Conservation (phyloP, 2,113 vertebrate species). For the Trichechus manatus region DNA sequence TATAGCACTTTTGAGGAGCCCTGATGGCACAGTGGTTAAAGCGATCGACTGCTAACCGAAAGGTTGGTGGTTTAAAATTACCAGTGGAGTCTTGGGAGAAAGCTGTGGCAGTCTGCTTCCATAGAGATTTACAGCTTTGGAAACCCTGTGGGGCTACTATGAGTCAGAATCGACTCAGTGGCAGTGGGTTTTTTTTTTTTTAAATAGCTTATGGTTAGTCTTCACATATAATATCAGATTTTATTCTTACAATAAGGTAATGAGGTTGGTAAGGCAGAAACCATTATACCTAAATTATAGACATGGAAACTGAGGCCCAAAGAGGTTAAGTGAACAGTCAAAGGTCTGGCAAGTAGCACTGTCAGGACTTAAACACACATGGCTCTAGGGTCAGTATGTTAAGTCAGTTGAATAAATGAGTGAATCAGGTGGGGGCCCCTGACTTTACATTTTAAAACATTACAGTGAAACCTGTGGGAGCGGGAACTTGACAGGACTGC, state of each 20-base stretch:
- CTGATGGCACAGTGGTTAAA: too few relatives aligned
- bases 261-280: not conserved
- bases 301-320: not conserved
- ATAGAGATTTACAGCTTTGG: too few relatives aligned
- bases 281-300: not conserved
- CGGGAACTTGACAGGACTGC: not conserved
- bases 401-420: not conserved
- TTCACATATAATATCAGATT: not conserved
- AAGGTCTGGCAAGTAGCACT: not conserved
- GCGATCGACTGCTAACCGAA: too few relatives aligned
- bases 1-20: not conserved
- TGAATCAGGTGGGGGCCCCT: not conserved
- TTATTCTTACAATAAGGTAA: not conserved
- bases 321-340: not conserved
- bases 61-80: too few relatives aligned
- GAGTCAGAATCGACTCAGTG: too few relatives aligned
- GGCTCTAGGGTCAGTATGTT: not conserved
- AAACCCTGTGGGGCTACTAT: too few relatives aligned
- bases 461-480: not conserved
- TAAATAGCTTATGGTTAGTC: not conserved
- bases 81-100: too few relatives aligned
- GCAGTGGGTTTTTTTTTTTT: too few relatives aligned
- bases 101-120: too few relatives aligned
- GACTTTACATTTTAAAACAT: constrained; percentile 14
- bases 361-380: not conserved